phyloP scores from a whole-genome alignment of 2,113 vertebrate genomes.

The Charadrius vociferus region DNA sequence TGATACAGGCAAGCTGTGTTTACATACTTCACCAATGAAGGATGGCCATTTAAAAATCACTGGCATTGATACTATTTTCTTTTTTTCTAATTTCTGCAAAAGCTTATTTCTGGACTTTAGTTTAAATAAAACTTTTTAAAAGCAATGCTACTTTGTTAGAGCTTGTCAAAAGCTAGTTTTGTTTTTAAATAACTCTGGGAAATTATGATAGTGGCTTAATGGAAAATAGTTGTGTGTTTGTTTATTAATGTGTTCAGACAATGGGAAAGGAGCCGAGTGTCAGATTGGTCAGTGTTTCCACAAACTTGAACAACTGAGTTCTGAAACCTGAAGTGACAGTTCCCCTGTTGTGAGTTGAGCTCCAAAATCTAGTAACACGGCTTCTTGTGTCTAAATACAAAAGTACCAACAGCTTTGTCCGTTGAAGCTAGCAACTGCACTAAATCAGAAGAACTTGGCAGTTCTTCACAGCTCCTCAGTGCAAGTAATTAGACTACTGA shows the following conservation, averaged over 20 bases:
- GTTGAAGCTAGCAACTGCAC: neutral
- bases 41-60: neutral
- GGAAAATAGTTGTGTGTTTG: neutral
- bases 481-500: neutral
- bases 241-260: neutral
- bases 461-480: neutral
- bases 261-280: neutral
- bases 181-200: neutral
- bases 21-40: neutral
- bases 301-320: neutral
- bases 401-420: neutral
- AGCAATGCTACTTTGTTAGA: neutral
- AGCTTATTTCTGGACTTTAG: neutral
- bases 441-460: neutral
- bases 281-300: neutral
- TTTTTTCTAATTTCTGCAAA: neutral
- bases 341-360: rapidly evolving
- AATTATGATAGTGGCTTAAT: neutral
- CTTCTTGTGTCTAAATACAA: neutral
- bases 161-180: neutral
- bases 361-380: neutral
- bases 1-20: neutral
- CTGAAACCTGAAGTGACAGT: neutral
- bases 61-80: neutral
- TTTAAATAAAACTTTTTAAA: neutral